Conservation (phyloP, 2,797 vertebrate genomes). For the Morelia viridis region DNA sequence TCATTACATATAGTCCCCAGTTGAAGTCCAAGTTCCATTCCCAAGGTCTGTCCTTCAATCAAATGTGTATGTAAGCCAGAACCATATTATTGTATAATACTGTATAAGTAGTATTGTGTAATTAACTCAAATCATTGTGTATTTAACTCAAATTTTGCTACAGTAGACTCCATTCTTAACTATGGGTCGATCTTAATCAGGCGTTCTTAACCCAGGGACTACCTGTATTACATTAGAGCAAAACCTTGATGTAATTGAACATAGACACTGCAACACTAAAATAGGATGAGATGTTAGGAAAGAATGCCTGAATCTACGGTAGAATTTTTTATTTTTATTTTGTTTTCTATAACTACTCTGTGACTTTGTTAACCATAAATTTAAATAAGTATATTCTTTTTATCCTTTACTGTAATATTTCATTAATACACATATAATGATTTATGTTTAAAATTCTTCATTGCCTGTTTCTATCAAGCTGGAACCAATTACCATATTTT, state of each 20-base stretch:
- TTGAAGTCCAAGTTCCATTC: too few relatives aligned
- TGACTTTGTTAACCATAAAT: neutral
- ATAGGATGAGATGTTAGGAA: neutral
- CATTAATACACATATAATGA: neutral
- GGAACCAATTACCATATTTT: neutral
- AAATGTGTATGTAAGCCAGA: too few relatives aligned
- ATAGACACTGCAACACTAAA: neutral
- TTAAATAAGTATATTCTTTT: neutral
- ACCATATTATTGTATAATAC: too few relatives aligned
- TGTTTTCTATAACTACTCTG: neutral
- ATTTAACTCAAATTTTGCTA: too few relatives aligned
- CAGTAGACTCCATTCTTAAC: too few relatives aligned
- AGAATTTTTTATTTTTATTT: neutral
- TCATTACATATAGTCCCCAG: neutral
- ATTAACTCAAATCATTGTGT: too few relatives aligned
- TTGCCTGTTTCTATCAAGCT: neutral
- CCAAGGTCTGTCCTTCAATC: too few relatives aligned
- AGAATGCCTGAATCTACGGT: neutral
- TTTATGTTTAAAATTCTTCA: neutral
- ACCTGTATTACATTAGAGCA: neutral
- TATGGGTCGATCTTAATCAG: too few relatives aligned
- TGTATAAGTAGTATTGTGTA: too few relatives aligned
- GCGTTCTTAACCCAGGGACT: too few relatives aligned
- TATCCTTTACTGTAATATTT: neutral
- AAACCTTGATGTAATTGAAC: neutral